Evolutionary conservation across 2,888 invertebrate genomes (phyloP).

Genomic region (Flexamia atlantica): DNA sequence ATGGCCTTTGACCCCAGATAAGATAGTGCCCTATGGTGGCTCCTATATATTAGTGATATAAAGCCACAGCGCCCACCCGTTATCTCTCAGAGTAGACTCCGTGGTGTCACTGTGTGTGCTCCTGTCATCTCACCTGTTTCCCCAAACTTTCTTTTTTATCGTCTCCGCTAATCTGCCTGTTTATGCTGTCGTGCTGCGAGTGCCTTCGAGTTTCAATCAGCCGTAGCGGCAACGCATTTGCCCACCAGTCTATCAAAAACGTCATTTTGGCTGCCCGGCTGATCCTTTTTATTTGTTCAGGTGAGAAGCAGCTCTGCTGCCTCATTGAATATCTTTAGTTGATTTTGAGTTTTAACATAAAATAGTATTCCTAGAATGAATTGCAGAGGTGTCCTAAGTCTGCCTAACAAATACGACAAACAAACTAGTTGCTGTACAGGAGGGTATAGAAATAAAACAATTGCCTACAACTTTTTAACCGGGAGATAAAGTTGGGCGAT

Average conservation of each 20-base stretch:
- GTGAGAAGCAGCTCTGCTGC: background rate
- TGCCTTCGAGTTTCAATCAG: background rate
- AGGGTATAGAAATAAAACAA: too few species aligned
- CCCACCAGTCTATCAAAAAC: background rate
- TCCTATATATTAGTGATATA: constrained; percentile 16
- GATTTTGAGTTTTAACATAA: too few species aligned
- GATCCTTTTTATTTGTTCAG: constrained; percentile 40
- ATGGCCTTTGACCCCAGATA: constrained; percentile 15
- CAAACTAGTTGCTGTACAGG: too few species aligned
- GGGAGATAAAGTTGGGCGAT: too few species aligned
- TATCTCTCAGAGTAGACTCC: constrained; percentile 34
- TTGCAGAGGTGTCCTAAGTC: too few species aligned
- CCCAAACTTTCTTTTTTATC: background rate
- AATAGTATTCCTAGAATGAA: too few species aligned
- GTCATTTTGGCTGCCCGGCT: constrained; percentile 48
- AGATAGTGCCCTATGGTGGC: constrained; percentile 3
- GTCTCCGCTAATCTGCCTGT: constrained; percentile 8
- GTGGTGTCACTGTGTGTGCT: background rate
- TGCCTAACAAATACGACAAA: too few species aligned
- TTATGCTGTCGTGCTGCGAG: constrained; percentile 46
- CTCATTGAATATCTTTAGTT: background rate
- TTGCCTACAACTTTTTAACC: too few species aligned
- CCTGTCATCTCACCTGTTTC: constrained; percentile 33
- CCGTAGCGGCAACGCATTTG: constrained; percentile 6
- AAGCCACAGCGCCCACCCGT: background rate